Base-by-base conservation (phyloP, 2,888 invertebrate genomes). In the Seladonia tumulorum region DNA sequence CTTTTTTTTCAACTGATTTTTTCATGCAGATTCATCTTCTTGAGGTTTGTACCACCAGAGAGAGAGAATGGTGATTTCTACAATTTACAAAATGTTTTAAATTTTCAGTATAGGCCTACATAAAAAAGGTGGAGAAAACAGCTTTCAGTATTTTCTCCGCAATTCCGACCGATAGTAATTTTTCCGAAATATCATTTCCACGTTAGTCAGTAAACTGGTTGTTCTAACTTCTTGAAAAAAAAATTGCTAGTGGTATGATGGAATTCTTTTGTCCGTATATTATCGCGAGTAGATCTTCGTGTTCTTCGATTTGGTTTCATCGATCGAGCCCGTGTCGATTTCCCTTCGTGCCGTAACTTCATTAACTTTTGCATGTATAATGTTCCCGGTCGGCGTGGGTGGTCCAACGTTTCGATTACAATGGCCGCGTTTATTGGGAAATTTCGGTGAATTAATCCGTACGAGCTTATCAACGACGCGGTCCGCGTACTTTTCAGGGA, bases 361-460 rank as follows among this genome's bases (percentile, higher is more conserved):
- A 49, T 35, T 76, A 66, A 68, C 47, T 29, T 60, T 29, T 16
- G 16, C 25, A 42, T 57, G 25, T 45, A 12, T 60, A 63, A 42
- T 45, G 18, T 42, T 25, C 42, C n/a, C 60, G 39, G 10, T 2
- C 35, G n/a, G 57, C 42, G 29, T 45, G 14, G 60, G 14, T 29
- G 35, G 29, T 18, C 16, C 35, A 18, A 14, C 3, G 66, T 66
- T 66, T 66, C 45, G 63, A 68, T 68, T 39, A 42, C 57, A 29
- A 25, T 25, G 53, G 42, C 14, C 60, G 45, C 45, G 47, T 63
- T 76, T 47, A 76, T 47, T 63, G 76, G 63, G 29, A 25, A 76
- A 76, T 76, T 63, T 35, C 47, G 76, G 29, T 29, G 45, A 29
- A 68, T 68, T 76, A 83, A 76, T 75, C 49, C 16, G 29, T 60